These are phyloP conservation scores for Anguilla anguilla DNA, from an alignment of 2,797 vertebrate genomes.

Conservation along the genomic window DNA sequence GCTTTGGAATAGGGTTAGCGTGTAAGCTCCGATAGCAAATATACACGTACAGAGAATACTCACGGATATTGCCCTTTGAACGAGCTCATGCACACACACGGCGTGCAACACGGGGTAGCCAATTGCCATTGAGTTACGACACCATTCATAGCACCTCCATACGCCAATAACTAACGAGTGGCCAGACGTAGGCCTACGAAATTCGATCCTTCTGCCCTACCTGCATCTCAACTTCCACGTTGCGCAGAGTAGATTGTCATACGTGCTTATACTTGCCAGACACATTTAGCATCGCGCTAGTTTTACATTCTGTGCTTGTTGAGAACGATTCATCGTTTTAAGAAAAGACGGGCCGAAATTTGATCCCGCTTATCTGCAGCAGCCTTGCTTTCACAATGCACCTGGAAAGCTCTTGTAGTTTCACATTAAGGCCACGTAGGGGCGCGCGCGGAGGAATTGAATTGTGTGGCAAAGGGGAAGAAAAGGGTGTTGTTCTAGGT, in stretches of 20 bases:
- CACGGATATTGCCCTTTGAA: background rate
- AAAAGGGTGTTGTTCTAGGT: conserved; percentile 1
- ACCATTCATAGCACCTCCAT: background rate
- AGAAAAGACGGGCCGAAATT: conserved; percentile 33
- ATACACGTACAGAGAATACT: background rate
- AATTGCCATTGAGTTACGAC: background rate
- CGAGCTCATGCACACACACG: background rate
- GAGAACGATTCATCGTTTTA: conserved; percentile 31
- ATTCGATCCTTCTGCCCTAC: background rate
- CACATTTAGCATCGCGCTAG: conserved; percentile 22
- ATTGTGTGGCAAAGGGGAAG: background rate
- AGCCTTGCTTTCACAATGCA: background rate
- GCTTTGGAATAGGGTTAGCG: too few species aligned
- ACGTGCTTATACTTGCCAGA: conserved; percentile 27
- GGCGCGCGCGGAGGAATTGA: conserved; percentile 22
- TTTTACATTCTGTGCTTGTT: conserved; percentile 15
- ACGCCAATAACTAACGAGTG: conserved; percentile 10
- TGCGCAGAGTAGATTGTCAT: conserved; percentile 3
- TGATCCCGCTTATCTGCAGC: conserved; percentile 31
- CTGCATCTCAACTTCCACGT: background rate
- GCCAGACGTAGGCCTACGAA: background rate
- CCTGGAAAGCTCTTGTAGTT: conserved; percentile 5
- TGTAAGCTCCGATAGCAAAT: background rate
- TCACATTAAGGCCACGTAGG: conserved; percentile 27
- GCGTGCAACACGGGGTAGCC: background rate